Evolutionary conservation across 2,113 vertebrate species (phyloP).

Genomic region (Leucosticte australis): DNA sequence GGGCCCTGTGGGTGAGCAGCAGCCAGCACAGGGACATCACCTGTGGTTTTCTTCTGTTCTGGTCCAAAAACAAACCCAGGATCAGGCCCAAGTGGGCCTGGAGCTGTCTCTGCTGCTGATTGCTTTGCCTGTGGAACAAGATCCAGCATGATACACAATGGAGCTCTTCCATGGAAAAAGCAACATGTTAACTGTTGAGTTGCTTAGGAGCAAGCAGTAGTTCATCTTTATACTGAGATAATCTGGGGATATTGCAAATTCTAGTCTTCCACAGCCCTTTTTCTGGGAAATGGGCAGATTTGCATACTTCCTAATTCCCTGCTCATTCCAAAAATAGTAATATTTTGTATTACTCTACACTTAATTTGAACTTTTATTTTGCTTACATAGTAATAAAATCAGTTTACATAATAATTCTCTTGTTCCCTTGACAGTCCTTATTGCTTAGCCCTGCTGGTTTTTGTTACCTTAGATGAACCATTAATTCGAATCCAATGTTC

Average conservation of each 20-base stretch:
- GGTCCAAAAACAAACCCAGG: background rate
- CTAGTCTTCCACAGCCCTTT: background rate
- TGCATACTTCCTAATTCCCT: background rate
- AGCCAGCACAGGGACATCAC: background rate
- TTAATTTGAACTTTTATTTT: conserved; percentile 63
- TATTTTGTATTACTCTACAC: conserved; percentile 36
- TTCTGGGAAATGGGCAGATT: background rate
- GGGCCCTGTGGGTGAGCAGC: background rate
- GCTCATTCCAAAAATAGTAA: conserved; percentile 23
- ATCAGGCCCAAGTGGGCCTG: background rate
- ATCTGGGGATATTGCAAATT: background rate
- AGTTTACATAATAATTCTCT: conserved; percentile 58
- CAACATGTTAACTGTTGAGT: background rate
- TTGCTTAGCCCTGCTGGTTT: conserved; percentile 46
- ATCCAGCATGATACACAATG: background rate
- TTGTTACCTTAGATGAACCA: conserved; percentile 75
- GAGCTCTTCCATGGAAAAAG: background rate
- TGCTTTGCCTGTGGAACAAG: background rate
- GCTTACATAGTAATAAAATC: conserved; percentile 59
- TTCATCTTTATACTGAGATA: background rate
- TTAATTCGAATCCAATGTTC: conserved; percentile 74
- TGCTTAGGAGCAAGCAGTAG: background rate
- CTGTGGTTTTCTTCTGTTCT: background rate
- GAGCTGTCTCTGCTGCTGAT: background rate
- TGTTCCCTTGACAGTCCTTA: conserved; percentile 40